Conservation (phyloP, 2,888 invertebrate genomes). For the Lithophane socia region DNA sequence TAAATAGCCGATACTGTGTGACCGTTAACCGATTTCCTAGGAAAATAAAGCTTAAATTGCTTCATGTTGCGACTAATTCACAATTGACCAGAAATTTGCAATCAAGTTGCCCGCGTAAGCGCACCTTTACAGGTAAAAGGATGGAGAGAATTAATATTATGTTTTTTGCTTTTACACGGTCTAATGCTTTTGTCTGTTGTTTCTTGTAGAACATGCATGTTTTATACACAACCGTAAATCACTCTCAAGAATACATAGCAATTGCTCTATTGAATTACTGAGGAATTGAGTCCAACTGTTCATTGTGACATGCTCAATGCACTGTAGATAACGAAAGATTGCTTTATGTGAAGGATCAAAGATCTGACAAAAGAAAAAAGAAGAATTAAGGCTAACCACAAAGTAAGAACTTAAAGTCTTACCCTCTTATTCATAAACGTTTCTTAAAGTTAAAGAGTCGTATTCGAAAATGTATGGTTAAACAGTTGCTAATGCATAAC, state of each 20-base stretch:
- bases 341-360: neutral
- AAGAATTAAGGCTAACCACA: too few relatives aligned
- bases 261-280: conserved; percentile 20
- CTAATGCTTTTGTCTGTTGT: conserved; percentile 3
- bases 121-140: conserved; percentile 20
- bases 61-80: neutral
- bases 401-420: too few relatives aligned
- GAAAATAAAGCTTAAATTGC: neutral
- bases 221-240: neutral
- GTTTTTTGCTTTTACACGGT: conserved; percentile 29
- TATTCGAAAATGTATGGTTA: too few relatives aligned
- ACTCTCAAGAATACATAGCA: neutral
- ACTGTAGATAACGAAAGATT: neutral
- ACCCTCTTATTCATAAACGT: too few relatives aligned
- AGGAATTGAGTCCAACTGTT: conserved; percentile 25
- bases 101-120: conserved; percentile 16
- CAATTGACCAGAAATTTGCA: neutral
- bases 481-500: too few relatives aligned
- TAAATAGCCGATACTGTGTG: too few relatives aligned
- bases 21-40: too few relatives aligned
- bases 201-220: conserved; percentile 11
- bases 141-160: conserved; percentile 37
- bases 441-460: too few relatives aligned
- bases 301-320: conserved; percentile 5
- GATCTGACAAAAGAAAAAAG: neutral